A percentile compares a stretch with the other conserved stretches of the same genome.
These are phyloP conservation scores for Myiagra hebetior DNA, from an alignment of 2,113 vertebrate genomes.

Conservation along the genomic window DNA sequence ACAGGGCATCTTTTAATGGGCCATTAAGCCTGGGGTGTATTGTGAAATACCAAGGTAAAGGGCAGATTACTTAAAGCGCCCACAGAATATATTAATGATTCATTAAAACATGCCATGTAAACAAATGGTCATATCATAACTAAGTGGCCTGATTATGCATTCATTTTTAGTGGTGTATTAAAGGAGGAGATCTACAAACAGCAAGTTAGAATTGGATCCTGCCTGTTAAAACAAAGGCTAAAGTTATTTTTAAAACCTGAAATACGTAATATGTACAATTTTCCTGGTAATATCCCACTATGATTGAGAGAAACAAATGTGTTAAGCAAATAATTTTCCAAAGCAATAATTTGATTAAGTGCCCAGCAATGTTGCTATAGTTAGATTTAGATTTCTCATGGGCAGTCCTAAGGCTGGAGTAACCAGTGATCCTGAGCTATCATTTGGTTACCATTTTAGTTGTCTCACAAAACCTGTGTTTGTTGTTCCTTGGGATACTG, in stretches of 20 bases:
- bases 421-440: neutral
- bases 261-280: neutral
- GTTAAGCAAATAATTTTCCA: neutral
- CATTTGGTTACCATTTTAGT: neutral
- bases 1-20: slow-evolving; percentile 44
- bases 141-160: neutral
- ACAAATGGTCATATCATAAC: neutral
- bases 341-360: neutral
- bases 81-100: slow-evolving; percentile 52
- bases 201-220: neutral
- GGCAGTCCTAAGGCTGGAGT: neutral
- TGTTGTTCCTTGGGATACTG: neutral
- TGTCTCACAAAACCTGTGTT: neutral
- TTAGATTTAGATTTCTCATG: neutral
- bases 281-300: neutral
- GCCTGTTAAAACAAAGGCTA: neutral
- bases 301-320: neutral
- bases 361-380: neutral
- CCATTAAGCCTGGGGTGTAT: slow-evolving; percentile 28
- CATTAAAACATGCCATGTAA: slow-evolving; percentile 25
- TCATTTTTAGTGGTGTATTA: neutral
- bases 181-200: neutral
- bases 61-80: neutral
- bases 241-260: neutral
- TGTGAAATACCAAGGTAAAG: slow-evolving; percentile 35